phyloP scores from a whole-genome alignment of 1,140 invertebrate genomes.

The Formica selysi region DNA sequence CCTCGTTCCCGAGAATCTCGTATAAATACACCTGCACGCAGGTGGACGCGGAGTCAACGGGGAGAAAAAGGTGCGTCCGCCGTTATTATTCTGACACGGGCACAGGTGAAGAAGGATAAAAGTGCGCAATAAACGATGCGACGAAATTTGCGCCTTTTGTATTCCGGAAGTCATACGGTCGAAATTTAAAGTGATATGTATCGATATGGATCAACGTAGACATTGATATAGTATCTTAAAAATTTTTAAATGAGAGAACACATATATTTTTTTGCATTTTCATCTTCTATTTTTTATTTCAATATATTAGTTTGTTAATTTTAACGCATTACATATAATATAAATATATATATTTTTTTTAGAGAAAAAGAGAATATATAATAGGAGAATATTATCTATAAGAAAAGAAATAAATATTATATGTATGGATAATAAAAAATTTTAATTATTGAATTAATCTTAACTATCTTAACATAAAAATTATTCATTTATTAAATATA shows the following conservation, averaged over 20 bases:
- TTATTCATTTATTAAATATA: no score
- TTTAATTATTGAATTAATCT: background rate
- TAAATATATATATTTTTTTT: no score
- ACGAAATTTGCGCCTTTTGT: background rate
- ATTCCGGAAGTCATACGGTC: background rate
- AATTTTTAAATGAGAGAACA: background rate
- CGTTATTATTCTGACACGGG: slow-evolving; percentile 25
- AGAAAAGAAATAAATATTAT: background rate
- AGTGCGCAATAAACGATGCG: background rate
- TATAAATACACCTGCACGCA: slow-evolving; percentile 76
- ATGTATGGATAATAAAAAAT: no score
- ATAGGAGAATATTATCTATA: no score
- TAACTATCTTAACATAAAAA: background rate
- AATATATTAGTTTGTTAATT: no score
- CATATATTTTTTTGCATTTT: no score
- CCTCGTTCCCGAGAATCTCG: slow-evolving; percentile 79
- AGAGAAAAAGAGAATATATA: background rate
- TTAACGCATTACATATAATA: no score
- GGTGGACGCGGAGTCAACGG: slow-evolving; percentile 63
- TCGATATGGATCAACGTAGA: no score
- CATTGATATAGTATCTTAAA: background rate
- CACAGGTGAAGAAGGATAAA: slow-evolving; percentile 18
- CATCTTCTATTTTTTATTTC: background rate
- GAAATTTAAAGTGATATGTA: background rate
- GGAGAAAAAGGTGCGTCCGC: slow-evolving; percentile 34